phyloP scores from a whole-genome alignment of 2,888 invertebrate species.

The Metallyticus violacea region DNA sequence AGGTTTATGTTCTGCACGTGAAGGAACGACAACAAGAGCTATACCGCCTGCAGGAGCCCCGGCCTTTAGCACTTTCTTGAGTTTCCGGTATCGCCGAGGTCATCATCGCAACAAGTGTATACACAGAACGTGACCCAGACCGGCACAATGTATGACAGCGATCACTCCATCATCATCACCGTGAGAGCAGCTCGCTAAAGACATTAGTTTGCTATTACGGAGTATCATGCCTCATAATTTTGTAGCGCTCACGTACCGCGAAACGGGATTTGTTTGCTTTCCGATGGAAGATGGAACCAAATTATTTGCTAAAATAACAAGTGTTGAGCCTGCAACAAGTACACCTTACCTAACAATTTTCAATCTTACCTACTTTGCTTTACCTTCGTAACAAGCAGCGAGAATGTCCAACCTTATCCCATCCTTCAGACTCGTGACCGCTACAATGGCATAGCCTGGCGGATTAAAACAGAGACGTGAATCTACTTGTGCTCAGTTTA shows the following conservation, averaged over 20 bases:
- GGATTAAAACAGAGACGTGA: no score
- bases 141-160: neutral
- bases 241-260: neutral
- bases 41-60: neutral
- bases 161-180: neutral
- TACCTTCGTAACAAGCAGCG: neutral
- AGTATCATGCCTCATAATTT: neutral
- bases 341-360: neutral
- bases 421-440: neutral
- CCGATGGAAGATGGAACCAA: neutral
- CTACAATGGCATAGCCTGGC: neutral
- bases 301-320: neutral
- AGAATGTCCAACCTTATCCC: neutral
- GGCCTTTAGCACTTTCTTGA: neutral
- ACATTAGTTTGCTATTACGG: neutral
- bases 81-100: neutral
- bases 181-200: neutral
- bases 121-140: neutral
- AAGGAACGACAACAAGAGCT: no score
- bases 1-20: neutral
- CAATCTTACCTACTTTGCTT: neutral
- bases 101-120: neutral
- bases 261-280: neutral
- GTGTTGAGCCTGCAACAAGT: neutral
- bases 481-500: no score